A percentile compares a stretch with the other conserved stretches of the same genome.
Conservation (phyloP, 2,888 invertebrate genomes). For the Caenorhabditis drosophilae region DNA sequence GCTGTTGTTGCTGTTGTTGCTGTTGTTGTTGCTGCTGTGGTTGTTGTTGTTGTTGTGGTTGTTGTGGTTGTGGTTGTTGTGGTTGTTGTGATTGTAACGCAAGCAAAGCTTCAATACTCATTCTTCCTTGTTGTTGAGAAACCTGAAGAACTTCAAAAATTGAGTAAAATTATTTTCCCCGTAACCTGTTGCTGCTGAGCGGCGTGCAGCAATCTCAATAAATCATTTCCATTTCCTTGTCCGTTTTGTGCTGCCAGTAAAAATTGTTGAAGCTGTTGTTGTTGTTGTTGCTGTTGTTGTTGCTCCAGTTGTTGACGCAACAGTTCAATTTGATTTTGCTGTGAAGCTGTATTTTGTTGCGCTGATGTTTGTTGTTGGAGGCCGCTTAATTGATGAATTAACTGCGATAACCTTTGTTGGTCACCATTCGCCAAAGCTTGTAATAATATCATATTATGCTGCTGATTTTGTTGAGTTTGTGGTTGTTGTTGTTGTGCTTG, state of each 20-base stretch:
- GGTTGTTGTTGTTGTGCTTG: slow-evolving; percentile 13
- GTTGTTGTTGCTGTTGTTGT: slow-evolving; percentile 9
- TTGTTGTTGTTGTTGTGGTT: slow-evolving; percentile 4
- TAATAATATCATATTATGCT: neutral
- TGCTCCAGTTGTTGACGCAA: slow-evolving; percentile 1
- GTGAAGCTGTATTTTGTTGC: slow-evolving; percentile 10
- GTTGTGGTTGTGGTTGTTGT: slow-evolving; percentile 13
- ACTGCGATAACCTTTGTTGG: neutral
- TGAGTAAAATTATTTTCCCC: neutral
- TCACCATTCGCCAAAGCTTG: neutral
- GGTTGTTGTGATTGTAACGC: slow-evolving; percentile 13
- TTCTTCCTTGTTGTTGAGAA: slow-evolving; percentile 15
- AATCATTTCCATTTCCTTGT: slow-evolving; percentile 5
- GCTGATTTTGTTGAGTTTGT: neutral
- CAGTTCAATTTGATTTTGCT: slow-evolving; percentile 5
- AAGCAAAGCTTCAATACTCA: neutral
- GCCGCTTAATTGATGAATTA: slow-evolving; percentile 1
- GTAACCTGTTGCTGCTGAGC: slow-evolving; percentile 3
- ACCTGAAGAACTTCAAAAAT: neutral
- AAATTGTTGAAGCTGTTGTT: slow-evolving; percentile 13
- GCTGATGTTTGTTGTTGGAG: slow-evolving; percentile 4
- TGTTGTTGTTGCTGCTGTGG: slow-evolving; percentile 4
- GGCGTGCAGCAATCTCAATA: slow-evolving; percentile 2
- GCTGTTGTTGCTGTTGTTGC: neutral
- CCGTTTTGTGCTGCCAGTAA: slow-evolving; percentile 7